A percentile compares a stretch with the other conserved stretches of the same genome.
These are phyloP conservation scores for Ceramica pisi DNA, from an alignment of 2,888 invertebrate species.

Conservation along the genomic window DNA sequence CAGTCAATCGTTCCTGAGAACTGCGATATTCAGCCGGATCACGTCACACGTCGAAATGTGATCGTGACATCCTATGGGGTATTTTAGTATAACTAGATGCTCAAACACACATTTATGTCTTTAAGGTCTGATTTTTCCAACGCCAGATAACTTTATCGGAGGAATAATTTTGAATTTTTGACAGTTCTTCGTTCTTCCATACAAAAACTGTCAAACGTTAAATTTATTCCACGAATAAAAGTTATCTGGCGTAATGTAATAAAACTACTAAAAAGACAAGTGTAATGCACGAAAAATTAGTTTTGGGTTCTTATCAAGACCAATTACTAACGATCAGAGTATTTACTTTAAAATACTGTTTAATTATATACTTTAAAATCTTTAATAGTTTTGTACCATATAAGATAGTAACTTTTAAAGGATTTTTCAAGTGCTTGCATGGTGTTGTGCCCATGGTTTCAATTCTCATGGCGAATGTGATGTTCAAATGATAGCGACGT, in stretches of 20 bases:
- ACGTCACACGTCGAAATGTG: slow-evolving; percentile 12
- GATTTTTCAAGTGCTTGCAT: no score
- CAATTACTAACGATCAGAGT: slow-evolving; percentile 52
- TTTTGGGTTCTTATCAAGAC: slow-evolving; percentile 51
- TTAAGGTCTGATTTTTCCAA: no score
- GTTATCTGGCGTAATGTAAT: no score
- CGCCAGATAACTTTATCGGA: no score
- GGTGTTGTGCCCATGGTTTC: no score
- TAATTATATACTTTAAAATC: not conserved
- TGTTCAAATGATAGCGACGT: not conserved
- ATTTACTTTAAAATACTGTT: slow-evolving; percentile 28
- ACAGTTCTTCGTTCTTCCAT: no score
- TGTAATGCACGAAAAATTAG: slow-evolving; percentile 51
- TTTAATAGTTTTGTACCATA: not conserved
- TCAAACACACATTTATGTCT: slow-evolving; percentile 15
- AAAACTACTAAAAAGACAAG: slow-evolving; percentile 41
- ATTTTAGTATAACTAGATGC: slow-evolving; percentile 11
- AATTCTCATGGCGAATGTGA: no score
- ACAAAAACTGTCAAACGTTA: no score
- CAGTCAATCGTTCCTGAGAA: slow-evolving; percentile 12
- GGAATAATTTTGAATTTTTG: no score
- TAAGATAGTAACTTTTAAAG: not conserved
- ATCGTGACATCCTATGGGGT: slow-evolving; percentile 35
- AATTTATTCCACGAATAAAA: no score
- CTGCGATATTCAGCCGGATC: slow-evolving; percentile 12